A percentile compares a stretch with the other conserved stretches of the same genome.
phyloP scores from a whole-genome alignment of 1,140 invertebrate genomes.

The Reticulitermes speratus region DNA sequence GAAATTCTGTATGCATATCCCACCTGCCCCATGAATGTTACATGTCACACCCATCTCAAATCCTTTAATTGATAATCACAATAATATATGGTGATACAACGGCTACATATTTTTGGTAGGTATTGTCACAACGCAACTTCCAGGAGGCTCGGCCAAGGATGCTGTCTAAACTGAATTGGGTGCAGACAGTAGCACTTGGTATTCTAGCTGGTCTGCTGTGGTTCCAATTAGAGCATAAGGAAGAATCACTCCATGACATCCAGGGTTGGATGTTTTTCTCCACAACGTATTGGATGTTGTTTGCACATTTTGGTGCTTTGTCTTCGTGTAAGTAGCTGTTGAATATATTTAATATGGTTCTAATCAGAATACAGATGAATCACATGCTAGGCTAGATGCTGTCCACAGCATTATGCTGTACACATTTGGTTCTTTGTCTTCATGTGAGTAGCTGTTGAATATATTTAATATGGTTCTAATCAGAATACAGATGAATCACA shows the following conservation, averaged over 20 bases:
- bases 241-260: conserved; percentile 74
- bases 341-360: conserved; percentile 68
- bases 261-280: conserved; percentile 88
- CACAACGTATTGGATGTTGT: conserved; percentile 84
- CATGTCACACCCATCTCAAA: too few relatives aligned
- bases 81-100: neutral
- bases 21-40: too few relatives aligned
- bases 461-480: conserved; percentile 74
- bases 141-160: conserved; percentile 74
- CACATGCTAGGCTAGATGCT: conserved; percentile 81
- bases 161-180: conserved; percentile 78
- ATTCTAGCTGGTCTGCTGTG: conserved; percentile 75
- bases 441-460: conserved; percentile 56
- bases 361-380: conserved; percentile 70
- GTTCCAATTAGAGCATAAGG: conserved; percentile 73
- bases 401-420: too few relatives aligned
- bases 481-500: conserved; percentile 75
- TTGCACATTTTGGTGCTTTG: conserved; percentile 77
- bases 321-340: conserved; percentile 63
- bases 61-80: too few relatives aligned
- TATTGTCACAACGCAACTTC: conserved; percentile 76
- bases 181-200: conserved; percentile 74
- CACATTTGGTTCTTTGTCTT: conserved; percentile 77
- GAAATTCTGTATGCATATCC: too few relatives aligned
- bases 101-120: conserved; percentile 42